Base-by-base conservation (phyloP, 2,113 vertebrate genomes). In the Chlorocebus sabaeus region DNA sequence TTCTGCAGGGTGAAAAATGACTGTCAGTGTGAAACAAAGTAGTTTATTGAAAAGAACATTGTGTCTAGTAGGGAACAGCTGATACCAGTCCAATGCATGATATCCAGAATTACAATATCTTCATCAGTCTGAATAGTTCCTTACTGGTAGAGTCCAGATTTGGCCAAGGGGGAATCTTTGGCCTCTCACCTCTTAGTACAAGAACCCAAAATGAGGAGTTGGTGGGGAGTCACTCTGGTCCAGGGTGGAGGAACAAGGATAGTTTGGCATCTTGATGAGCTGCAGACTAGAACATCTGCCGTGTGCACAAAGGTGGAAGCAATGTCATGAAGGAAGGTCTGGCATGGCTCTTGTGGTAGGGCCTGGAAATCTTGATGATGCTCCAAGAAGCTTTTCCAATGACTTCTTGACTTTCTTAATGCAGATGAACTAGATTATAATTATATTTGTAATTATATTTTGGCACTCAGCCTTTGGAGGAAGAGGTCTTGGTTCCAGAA, bases 1-100 rank as follows among this genome's bases (percentile, higher is more conserved):
- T 98, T 97, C 93, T 98, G 80, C 95, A 16, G 59, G 90, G 97
- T 99, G 98, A 99, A 98, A 99, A 99, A 98, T 97, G 97, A 98
- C 98, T 98, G 98, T 98, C 97, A 97, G 72, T 98, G 97, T 96
- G 97, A 97, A 97, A 97, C 95, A 98, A 98, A 96, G 95, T 82
- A 96, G 96, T 95, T 98, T 98, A 97, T 96, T 95, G 97, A 97
- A 96, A 98, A 97, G 89, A 98, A 98, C 96, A 96, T 96, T 98
- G 98, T 98, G 88, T 98, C 97, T 98, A 97, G 96, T 94, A 96
- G 78, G 86, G 80, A 98, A 97, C 90, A 97, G 93, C 97, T 98
- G 98, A 98, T 98, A 98, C 93, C 97, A 93, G 92, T 93, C 97
- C 93, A 90, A 89, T 95, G 97, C 98, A 87, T 96, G 94, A 89